These are phyloP conservation scores for Hecatera dysodea DNA, from an alignment of 2,888 invertebrate genomes.

Conservation along the genomic window DNA sequence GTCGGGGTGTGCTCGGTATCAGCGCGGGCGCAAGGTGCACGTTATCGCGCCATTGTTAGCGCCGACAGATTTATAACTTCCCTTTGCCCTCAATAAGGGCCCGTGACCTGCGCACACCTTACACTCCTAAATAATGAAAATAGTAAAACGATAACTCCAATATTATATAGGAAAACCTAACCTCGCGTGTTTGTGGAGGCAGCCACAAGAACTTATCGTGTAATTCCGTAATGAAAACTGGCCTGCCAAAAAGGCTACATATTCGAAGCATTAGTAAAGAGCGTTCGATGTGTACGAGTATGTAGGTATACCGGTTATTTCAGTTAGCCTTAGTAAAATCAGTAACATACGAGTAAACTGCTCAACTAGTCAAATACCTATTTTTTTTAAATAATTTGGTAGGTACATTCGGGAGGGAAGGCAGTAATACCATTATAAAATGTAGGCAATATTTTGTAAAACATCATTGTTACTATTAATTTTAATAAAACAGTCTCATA, in stretches of 20 bases:
- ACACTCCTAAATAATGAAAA: slow-evolving; percentile 76
- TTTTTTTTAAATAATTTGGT: background rate
- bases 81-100: slow-evolving; percentile 91
- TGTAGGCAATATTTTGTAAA: background rate
- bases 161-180: background rate
- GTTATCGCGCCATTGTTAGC: slow-evolving; percentile 90
- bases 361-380: background rate
- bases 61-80: slow-evolving; percentile 91
- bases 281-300: background rate
- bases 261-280: background rate
- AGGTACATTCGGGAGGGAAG: background rate
- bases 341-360: background rate
- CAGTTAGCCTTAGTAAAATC: background rate
- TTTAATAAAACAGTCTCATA: background rate
- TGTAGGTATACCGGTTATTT: background rate
- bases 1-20: slow-evolving; percentile 69
- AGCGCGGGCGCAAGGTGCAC: slow-evolving; percentile 86
- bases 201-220: background rate
- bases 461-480: background rate
- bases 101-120: slow-evolving; percentile 84
- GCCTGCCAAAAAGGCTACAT: background rate
- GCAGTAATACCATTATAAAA: background rate
- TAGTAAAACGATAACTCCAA: slow-evolving; percentile 46
- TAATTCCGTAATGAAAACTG: slow-evolving; percentile 3
- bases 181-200: background rate